phyloP scores from a whole-genome alignment of 2,888 invertebrate genomes.

The Meghimatium bilineatum region DNA sequence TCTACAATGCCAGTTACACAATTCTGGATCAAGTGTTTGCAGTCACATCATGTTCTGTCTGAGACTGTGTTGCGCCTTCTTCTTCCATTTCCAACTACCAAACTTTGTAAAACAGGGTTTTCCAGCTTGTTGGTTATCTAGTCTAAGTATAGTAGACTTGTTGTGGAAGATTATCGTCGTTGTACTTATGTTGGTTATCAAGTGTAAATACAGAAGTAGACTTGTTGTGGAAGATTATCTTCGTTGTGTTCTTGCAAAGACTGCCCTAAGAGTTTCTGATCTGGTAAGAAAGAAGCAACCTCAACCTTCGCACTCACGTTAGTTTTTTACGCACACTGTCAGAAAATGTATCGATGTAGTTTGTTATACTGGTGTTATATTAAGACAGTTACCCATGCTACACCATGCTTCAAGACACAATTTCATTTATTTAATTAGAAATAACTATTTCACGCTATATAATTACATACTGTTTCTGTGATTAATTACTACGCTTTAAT shows the following conservation, averaged over 20 bases:
- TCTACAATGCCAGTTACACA: background rate
- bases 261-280: background rate
- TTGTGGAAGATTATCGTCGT: too few relatives aligned
- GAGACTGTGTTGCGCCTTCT: constrained; percentile 10
- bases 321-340: constrained; percentile 1
- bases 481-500: too few relatives aligned
- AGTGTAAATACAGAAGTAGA: background rate
- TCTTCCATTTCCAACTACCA: constrained; percentile 10
- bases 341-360: background rate
- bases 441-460: too few relatives aligned
- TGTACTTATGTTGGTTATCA: too few relatives aligned
- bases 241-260: constrained; percentile 12
- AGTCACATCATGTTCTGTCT: constrained; percentile 13
- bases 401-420: too few relatives aligned
- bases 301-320: constrained; percentile 4
- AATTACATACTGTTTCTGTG: too few relatives aligned
- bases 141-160: too few relatives aligned
- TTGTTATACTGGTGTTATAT: background rate
- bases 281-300: constrained; percentile 1
- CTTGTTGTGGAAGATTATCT: background rate
- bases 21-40: too few relatives aligned
- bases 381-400: background rate
- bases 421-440: too few relatives aligned
- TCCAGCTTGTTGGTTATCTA: background rate
- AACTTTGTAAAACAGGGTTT: constrained; percentile 5